A percentile compares a stretch with the other conserved stretches of the same genome.
Evolutionary conservation across 2,888 invertebrate species (phyloP).

Genomic region (Arenicola marina): DNA sequence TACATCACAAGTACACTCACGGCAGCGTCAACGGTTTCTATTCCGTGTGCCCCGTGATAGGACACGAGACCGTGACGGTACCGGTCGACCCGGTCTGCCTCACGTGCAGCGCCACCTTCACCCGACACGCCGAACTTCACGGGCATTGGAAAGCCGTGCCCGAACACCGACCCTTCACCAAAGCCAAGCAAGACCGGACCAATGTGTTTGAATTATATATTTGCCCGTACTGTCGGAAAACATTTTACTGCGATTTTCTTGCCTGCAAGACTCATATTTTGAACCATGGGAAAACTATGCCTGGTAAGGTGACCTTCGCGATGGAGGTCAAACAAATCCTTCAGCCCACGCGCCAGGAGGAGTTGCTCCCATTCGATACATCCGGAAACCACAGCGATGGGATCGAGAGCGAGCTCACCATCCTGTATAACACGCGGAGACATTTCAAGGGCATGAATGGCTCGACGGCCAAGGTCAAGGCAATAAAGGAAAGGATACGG

Average conservation of each 20-base stretch:
- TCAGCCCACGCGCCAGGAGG: slow-evolving; percentile 2
- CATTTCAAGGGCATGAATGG: slow-evolving; percentile 8
- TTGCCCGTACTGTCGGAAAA: slow-evolving; percentile 14
- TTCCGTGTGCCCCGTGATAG: slow-evolving; percentile 13
- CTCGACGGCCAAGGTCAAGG: neutral
- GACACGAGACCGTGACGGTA: slow-evolving; percentile 7
- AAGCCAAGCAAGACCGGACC: neutral
- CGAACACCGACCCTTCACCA: slow-evolving; percentile 9
- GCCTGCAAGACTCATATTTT: slow-evolving; percentile 10
- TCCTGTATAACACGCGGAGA: slow-evolving; percentile 10
- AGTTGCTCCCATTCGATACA: slow-evolving; percentile 5
- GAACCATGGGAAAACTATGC: neutral
- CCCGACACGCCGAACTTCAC: slow-evolving; percentile 1
- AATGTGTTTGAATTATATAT: slow-evolving; percentile 9
- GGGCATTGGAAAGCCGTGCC: slow-evolving; percentile 4
- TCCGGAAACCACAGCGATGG: slow-evolving; percentile 2
- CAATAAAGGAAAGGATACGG: slow-evolving; percentile 3
- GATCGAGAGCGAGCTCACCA: slow-evolving; percentile 8
- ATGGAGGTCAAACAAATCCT: slow-evolving; percentile 10
- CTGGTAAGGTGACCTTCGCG: neutral
- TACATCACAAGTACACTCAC: slow-evolving; percentile 17
- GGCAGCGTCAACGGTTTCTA: slow-evolving; percentile 13
- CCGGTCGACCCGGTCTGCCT: neutral
- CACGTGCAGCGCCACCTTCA: neutral
- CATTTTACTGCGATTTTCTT: slow-evolving; percentile 9